Percentiles rank a stretch among this genome's conserved stretches.
phyloP scores from a whole-genome alignment of 1,140 invertebrate genomes.

The Heliconius eleuchia region DNA sequence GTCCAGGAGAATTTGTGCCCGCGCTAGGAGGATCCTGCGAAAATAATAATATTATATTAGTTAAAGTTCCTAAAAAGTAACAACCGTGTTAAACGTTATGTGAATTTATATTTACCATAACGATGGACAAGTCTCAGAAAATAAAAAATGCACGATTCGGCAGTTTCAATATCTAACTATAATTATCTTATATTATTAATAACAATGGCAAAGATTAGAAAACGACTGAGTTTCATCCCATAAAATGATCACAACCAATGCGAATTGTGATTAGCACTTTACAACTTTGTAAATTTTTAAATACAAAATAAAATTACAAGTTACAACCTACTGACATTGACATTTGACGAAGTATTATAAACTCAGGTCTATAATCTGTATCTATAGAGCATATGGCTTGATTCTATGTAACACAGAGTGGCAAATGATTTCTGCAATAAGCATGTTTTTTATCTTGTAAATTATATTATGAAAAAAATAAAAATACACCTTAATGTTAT shows the following conservation, averaged over 20 bases:
- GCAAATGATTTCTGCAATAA: too few species aligned
- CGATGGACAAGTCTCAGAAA: not conserved
- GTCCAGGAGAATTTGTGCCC: conserved; percentile 64
- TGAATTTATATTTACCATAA: not conserved
- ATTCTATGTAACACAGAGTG: too few species aligned
- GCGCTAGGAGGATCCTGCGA: conserved; percentile 60
- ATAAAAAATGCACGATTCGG: not conserved
- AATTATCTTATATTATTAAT: not conserved
- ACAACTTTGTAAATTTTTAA: not conserved
- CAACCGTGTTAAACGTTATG: not conserved
- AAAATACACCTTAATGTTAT: too few species aligned
- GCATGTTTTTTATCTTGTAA: too few species aligned
- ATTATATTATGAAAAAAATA: too few species aligned
- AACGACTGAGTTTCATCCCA: not conserved
- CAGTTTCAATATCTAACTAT: not conserved
- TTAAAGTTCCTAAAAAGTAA: not conserved
- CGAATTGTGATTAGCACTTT: not conserved
- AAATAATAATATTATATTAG: not conserved
- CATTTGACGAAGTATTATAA: not conserved
- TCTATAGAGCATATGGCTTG: too few species aligned
- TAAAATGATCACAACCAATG: not conserved
- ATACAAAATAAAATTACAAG: not conserved
- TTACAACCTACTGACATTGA: conserved; percentile 1
- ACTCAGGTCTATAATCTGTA: too few species aligned
- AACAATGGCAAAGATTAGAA: not conserved